Evolutionary conservation across 2,888 invertebrate species (phyloP), one percentile per base, ranked within the genome.

Genomic region (Nebria brevicollis): DNA sequence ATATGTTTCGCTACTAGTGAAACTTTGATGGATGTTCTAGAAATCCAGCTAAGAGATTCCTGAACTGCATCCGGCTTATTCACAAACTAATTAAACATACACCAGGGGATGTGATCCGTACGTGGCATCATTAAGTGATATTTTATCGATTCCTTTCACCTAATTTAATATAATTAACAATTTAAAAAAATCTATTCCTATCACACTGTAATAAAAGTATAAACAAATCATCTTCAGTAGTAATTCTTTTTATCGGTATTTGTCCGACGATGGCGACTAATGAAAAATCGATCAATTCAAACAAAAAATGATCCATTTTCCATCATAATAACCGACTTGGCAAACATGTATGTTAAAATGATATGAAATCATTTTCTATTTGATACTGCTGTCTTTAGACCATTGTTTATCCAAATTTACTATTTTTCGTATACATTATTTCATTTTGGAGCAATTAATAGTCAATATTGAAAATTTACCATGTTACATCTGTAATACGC

Each of bases 21-120:
- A 78, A 78, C 78, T 78, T 78, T 78, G 78, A 78, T 78, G 78
- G 78, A 78, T 78, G 78, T 78, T 78, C 41, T 73, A 26, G 13
- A 65, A 78, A 73, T 78, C 66, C 66, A 78, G 72, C 73, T 42
- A 13, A 65, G 78, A 66, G 66, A 66, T 74, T 72, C 66, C 73
- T 73, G 78, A 78, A 78, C 78, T 78, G 66, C 78, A 78, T 72
- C 78, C 78, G 74, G 74, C 74, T 78, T 78, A 78, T 78, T 78
- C 43, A 66, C 13, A 74, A 78, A 78, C 78, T 78, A 78, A 78
- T 78, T 73, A 78, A 66, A 65, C 15, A 15, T 65, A 41, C 73
- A 34, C 5, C 34, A 34, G 34, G 34, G 2, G 41, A 11, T 41
- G 78, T 66, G 72, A 65, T 78, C 78, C 34, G 66, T 34, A 34